These are phyloP conservation scores for Andrena minutula DNA, from an alignment of 2,888 invertebrate species.

Conservation along the genomic window DNA sequence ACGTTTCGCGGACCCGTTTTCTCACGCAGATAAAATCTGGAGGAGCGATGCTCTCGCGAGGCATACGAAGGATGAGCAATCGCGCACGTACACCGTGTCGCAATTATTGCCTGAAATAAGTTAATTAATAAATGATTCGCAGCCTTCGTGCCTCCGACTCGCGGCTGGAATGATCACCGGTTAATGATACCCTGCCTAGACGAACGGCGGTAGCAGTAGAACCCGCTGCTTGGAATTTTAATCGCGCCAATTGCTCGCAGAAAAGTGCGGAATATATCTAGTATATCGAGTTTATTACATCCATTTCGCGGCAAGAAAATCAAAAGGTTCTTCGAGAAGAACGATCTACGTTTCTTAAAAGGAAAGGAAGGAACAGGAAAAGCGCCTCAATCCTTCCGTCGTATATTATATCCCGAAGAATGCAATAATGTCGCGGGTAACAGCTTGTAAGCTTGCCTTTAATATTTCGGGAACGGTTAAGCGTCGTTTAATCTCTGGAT, in stretches of 20 bases:
- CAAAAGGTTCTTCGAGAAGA: neutral
- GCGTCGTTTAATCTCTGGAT: conserved; percentile 30
- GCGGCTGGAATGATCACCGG: conserved; percentile 20
- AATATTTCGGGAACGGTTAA: conserved; percentile 19
- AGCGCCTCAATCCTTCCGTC: neutral
- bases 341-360: neutral
- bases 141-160: conserved; percentile 18
- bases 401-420: neutral
- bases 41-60: conserved; percentile 29
- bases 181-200: conserved; percentile 40
- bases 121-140: conserved; percentile 66
- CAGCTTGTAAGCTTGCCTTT: neutral
- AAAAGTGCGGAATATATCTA: conserved; percentile 4
- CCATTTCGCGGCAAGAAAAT: neutral
- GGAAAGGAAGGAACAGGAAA: neutral
- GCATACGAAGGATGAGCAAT: conserved; percentile 2
- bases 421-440: conserved; percentile 7
- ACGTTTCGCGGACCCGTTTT: conserved; percentile 55
- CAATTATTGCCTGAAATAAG: conserved; percentile 67
- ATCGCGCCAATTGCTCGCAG: conserved; percentile 12
- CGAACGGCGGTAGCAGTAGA: conserved; percentile 37
- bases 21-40: conserved; percentile 68
- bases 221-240: conserved; percentile 19
- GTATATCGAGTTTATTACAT: neutral
- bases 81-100: conserved; percentile 39